Percentiles rank a stretch among this genome's conserved stretches.
These are phyloP conservation scores for Sycon ciliatum DNA, from an alignment of 37 sponge, comb jelly and placozoan genomes.

Conservation along the genomic window DNA sequence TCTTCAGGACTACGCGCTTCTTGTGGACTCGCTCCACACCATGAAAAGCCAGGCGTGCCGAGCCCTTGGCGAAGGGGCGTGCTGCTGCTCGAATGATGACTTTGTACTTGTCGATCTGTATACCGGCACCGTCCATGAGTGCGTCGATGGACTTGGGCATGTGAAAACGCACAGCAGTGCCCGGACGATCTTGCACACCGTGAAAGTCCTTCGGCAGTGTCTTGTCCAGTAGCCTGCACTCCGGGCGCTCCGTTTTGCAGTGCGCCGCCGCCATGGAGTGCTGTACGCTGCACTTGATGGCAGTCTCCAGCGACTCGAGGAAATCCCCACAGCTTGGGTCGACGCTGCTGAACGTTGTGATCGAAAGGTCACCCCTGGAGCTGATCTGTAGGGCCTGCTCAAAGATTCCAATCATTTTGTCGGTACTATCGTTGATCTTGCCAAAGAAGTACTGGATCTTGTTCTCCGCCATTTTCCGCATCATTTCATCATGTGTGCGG, in stretches of 20 bases:
- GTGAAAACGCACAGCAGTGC: too few relatives aligned
- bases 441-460: conserved; percentile 71
- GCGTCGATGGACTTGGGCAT: too few relatives aligned
- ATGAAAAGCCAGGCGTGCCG: conserved; percentile 42
- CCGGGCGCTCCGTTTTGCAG: too few relatives aligned
- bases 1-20: conserved; percentile 37
- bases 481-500: conserved; percentile 56
- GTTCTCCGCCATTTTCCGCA: conserved; percentile 28
- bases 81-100: too few relatives aligned
- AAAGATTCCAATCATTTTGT: conserved; percentile 64
- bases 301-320: too few relatives aligned
- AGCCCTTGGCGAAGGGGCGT: conserved; percentile 47
- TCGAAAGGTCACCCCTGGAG: conserved; percentile 33
- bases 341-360: conserved; percentile 51
- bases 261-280: too few relatives aligned
- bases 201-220: too few relatives aligned
- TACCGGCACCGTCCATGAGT: too few relatives aligned
- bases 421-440: conserved; percentile 50
- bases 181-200: too few relatives aligned
- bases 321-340: conserved; percentile 28
- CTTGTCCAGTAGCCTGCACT: too few relatives aligned
- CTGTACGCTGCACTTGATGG: too few relatives aligned
- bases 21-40: conserved; percentile 28
- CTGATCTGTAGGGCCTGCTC: conserved; percentile 31
- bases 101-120: too few relatives aligned